Percentiles rank a stretch among this genome's conserved stretches.
phyloP scores from a whole-genome alignment of 2,797 vertebrate genomes.

The Darevskia mixta region DNA sequence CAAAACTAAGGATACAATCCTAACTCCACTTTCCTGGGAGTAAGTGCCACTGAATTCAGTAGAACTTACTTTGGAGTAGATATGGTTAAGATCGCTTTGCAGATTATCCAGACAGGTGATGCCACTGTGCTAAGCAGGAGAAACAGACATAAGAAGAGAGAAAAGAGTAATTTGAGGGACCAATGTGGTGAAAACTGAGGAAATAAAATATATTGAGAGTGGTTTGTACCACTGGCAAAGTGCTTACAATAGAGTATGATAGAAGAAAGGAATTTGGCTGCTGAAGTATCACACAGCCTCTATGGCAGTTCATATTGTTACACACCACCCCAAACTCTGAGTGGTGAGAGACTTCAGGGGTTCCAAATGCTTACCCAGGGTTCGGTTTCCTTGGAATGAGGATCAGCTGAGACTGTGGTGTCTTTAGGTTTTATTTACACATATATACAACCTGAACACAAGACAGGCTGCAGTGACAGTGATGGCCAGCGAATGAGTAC shows the following conservation, averaged over 20 bases:
- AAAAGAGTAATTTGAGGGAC: neutral
- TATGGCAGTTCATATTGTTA: neutral
- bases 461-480: too few species aligned
- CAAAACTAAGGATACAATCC: neutral
- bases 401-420: too few species aligned
- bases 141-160: neutral
- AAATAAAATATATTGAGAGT: neutral
- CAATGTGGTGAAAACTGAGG: neutral
- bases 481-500: too few species aligned
- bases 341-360: too few species aligned
- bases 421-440: too few species aligned
- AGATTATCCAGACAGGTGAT: neutral
- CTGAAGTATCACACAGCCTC: too few species aligned
- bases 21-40: too few species aligned
- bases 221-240: neutral
- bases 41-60: too few species aligned
- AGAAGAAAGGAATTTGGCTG: neutral
- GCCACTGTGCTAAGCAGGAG: neutral
- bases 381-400: too few species aligned
- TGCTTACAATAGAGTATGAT: neutral
- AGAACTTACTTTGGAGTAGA: neutral
- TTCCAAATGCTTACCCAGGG: too few species aligned
- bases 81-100: neutral
- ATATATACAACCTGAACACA: too few species aligned
- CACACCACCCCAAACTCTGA: too few species aligned